A percentile compares a stretch with the other conserved stretches of the same genome.
Conservation (phyloP, 1,140 invertebrate species). For the Drosophila athabasca region DNA sequence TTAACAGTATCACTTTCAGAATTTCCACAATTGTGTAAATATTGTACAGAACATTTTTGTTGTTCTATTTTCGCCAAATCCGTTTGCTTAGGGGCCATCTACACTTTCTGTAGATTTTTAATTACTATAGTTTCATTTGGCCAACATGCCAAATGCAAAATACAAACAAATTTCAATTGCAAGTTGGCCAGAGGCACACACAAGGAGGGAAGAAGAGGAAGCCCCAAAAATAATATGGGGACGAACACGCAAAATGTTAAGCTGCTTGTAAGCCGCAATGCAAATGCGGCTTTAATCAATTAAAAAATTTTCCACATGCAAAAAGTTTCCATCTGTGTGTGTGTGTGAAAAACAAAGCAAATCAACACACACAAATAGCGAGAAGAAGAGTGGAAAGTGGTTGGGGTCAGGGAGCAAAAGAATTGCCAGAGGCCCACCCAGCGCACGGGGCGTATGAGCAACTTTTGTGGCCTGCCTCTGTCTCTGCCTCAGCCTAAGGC, state of each 20-base stretch:
- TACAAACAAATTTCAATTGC: slow-evolving; percentile 37
- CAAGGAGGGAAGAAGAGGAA: slow-evolving; percentile 16
- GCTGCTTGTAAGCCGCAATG: slow-evolving; percentile 77
- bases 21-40: slow-evolving; percentile 35
- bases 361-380: slow-evolving; percentile 22
- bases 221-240: slow-evolving; percentile 46
- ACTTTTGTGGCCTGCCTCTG: slow-evolving; percentile 58
- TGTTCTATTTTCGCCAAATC: slow-evolving; percentile 2
- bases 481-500: neutral
- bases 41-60: slow-evolving; percentile 17
- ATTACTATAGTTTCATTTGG: slow-evolving; percentile 44
- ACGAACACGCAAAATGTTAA: slow-evolving; percentile 61
- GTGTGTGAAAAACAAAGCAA: slow-evolving; percentile 39
- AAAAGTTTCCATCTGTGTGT: slow-evolving; percentile 57
- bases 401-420: slow-evolving; percentile 25
- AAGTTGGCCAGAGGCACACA: slow-evolving; percentile 35
- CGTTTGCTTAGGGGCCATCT: slow-evolving; percentile 18
- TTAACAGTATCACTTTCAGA: slow-evolving; percentile 20
- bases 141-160: slow-evolving; percentile 42
- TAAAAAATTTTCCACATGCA: slow-evolving; percentile 70
- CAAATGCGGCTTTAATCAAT: slow-evolving; percentile 81
- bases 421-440: slow-evolving; percentile 19
- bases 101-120: slow-evolving; percentile 44
- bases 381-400: neutral
- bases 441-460: slow-evolving; percentile 63